phyloP scores from a whole-genome alignment of 23 tunicate genomes.

The Halocynthia aurantium region DNA sequence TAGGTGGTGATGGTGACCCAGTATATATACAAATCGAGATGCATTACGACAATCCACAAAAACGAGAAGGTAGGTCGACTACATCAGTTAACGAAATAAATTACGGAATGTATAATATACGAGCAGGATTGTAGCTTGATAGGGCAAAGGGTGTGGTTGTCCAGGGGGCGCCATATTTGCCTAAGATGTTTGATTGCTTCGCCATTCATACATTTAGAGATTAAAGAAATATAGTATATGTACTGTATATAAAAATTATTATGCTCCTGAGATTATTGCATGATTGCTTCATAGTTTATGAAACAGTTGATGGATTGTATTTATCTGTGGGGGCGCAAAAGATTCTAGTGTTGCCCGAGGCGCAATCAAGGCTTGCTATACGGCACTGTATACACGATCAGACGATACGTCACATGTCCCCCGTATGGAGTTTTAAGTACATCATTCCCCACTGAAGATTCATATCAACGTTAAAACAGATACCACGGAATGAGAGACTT shows the following conservation, averaged over 20 bases:
- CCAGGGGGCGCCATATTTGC: too few species aligned
- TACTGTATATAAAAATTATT: not conserved
- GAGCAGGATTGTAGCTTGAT: not conserved
- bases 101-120: not conserved
- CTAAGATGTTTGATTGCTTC: too few species aligned
- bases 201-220: too few species aligned
- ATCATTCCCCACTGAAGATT: not conserved
- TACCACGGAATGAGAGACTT: not conserved
- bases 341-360: too few species aligned
- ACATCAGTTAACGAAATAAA: not conserved
- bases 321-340: too few species aligned
- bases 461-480: not conserved
- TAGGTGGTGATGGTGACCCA: constrained; percentile 29
- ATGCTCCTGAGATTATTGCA: too few species aligned
- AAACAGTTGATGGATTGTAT: too few species aligned
- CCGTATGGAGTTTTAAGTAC: too few species aligned
- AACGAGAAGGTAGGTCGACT: constrained; percentile 4
- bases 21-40: constrained; percentile 30
- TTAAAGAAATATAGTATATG: not conserved
- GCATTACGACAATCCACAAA: constrained; percentile 41
- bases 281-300: too few species aligned
- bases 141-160: not conserved
- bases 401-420: too few species aligned
- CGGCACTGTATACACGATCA: too few species aligned
- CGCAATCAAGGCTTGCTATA: too few species aligned